phyloP scores from a whole-genome alignment of 2,888 invertebrate species.

The Heliconius charithonia region DNA sequence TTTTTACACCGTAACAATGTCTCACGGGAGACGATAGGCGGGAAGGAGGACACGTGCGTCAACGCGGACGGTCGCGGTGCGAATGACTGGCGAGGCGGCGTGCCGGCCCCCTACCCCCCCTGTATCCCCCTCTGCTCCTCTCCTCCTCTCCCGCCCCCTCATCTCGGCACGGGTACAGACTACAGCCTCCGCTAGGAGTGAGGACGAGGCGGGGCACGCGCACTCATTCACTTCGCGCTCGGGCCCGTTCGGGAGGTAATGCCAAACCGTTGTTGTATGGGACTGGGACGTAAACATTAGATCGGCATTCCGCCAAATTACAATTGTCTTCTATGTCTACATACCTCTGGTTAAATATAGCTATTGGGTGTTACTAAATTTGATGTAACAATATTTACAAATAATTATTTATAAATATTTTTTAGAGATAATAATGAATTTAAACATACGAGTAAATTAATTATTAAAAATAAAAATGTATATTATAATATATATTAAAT shows the following conservation, averaged over 20 bases:
- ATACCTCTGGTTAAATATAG: slow-evolving; percentile 5
- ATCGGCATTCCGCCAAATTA: slow-evolving; percentile 51
- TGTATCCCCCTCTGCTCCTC: slow-evolving; percentile 42
- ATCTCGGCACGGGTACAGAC: slow-evolving; percentile 69
- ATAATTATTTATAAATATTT: not conserved
- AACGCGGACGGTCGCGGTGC: slow-evolving; percentile 64
- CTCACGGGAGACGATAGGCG: slow-evolving; percentile 58
- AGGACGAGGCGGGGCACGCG: slow-evolving; percentile 59
- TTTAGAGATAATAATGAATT: too few relatives aligned
- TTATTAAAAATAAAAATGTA: too few relatives aligned
- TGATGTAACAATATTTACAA: not conserved
- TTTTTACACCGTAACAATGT: slow-evolving; percentile 78
- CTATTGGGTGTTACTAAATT: slow-evolving; percentile 19
- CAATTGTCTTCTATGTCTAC: slow-evolving; percentile 38
- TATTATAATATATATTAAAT: too few relatives aligned
- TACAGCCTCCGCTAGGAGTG: slow-evolving; percentile 71
- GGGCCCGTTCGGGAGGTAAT: slow-evolving; percentile 56
- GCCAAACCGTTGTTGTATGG: slow-evolving; percentile 64
- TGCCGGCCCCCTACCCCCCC: slow-evolving; percentile 56
- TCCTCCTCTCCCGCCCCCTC: slow-evolving; percentile 44
- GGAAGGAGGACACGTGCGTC: slow-evolving; percentile 57
- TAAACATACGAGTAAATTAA: too few relatives aligned
- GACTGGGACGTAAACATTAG: slow-evolving; percentile 56
- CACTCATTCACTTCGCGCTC: slow-evolving; percentile 73
- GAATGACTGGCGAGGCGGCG: slow-evolving; percentile 58